Percentiles rank a stretch among this genome's conserved stretches.
Conservation (phyloP, 2,797 vertebrate species). For the Sebastes dallii region DNA sequence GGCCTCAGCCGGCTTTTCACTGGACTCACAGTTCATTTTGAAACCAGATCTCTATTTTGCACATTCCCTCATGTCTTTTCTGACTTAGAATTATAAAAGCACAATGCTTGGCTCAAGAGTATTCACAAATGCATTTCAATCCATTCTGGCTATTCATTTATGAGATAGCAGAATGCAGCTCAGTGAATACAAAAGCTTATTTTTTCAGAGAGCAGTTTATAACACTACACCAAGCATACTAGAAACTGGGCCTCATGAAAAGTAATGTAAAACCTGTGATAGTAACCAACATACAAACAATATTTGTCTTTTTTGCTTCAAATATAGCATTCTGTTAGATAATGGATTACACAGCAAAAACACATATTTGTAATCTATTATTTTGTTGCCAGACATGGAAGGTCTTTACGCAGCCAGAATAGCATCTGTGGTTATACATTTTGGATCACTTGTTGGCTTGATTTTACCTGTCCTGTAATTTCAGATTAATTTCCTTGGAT, state of each 20-base stretch:
- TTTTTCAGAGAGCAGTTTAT: neutral
- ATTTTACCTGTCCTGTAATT: neutral
- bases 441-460: neutral
- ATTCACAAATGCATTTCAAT: conserved; percentile 21
- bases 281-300: neutral
- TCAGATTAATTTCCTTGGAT: neutral
- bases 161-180: conserved; percentile 7
- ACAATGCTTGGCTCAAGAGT: conserved; percentile 15
- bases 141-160: conserved; percentile 10
- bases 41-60: conserved; percentile 1
- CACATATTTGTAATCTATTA: neutral
- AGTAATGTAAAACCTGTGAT: neutral
- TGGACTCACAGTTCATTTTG: neutral
- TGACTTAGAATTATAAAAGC: conserved; percentile 16
- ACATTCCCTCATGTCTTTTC: neutral
- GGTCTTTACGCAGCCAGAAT: neutral
- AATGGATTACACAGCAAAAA: neutral
- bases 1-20: neutral
- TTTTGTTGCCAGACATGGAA: neutral
- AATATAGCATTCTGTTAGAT: neutral
- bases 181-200: conserved; percentile 1
- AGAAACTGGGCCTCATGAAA: neutral
- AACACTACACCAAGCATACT: neutral
- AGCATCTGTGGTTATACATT: neutral
- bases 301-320: neutral